Evolutionary conservation across 2,888 invertebrate genomes (phyloP).

Genomic region (Heliconius ismenius): DNA sequence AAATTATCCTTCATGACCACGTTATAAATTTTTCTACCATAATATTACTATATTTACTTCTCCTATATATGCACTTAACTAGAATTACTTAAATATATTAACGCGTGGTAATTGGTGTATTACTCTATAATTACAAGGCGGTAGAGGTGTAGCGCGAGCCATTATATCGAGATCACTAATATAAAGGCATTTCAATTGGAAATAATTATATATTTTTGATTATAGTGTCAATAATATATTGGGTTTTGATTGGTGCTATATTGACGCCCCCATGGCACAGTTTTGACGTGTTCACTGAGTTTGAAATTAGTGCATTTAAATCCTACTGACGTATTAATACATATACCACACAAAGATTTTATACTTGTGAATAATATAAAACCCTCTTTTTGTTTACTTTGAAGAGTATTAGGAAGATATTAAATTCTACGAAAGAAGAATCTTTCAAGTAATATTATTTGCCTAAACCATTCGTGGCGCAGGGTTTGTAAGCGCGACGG

Average conservation of each 20-base stretch:
- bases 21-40: not conserved
- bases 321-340: no score
- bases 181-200: conserved; percentile 20
- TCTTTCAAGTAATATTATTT: no score
- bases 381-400: no score
- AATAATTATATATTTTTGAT: conserved; percentile 17
- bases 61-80: conserved; percentile 10
- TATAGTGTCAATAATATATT: conserved; percentile 20
- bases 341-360: no score
- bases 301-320: no score
- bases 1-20: not conserved
- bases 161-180: conserved; percentile 21
- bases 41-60: not conserved
- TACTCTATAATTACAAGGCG: conserved; percentile 28
- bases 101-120: conserved; percentile 28
- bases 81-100: conserved; percentile 19
- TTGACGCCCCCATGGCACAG: not conserved
- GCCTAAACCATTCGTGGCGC: no score
- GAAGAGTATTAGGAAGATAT: no score
- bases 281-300: no score
- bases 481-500: no score
- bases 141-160: conserved; percentile 25
- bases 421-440: no score
- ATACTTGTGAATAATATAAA: no score
- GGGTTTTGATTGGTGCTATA: not conserved